Conservation (phyloP, 2,888 invertebrate genomes). For the Ornithoptera priamus region DNA sequence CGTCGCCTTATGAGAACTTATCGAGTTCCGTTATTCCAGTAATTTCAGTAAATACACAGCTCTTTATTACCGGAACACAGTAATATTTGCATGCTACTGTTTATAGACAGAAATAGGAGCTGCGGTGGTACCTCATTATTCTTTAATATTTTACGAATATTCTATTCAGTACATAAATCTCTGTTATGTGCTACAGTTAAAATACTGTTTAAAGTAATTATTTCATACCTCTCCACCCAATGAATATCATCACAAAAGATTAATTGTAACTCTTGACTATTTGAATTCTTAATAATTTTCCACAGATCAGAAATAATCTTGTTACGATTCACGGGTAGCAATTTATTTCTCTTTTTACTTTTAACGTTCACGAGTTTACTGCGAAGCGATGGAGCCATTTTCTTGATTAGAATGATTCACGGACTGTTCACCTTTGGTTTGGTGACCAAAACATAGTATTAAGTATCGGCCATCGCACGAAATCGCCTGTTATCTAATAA, state of each 20-base stretch:
- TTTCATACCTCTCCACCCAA: constrained; percentile 5
- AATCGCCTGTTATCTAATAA: constrained; percentile 4
- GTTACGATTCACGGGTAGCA: background rate
- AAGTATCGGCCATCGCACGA: background rate
- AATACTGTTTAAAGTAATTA: background rate
- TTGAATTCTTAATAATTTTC: background rate
- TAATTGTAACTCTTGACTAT: background rate
- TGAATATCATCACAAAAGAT: constrained; percentile 4
- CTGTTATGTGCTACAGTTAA: background rate
- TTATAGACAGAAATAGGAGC: too few relatives aligned
- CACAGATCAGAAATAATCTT: background rate
- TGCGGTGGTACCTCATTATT: too few relatives aligned
- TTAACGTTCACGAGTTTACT: background rate
- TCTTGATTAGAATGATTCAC: background rate
- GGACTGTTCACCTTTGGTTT: background rate
- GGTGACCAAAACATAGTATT: constrained; percentile 5
- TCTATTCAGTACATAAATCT: too few relatives aligned
- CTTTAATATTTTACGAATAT: too few relatives aligned
- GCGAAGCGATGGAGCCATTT: background rate
- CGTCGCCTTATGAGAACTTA: too few relatives aligned
- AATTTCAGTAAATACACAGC: too few relatives aligned
- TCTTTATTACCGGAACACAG: too few relatives aligned
- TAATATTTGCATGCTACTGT: too few relatives aligned
- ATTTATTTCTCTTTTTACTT: background rate
- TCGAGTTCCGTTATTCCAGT: too few relatives aligned